These are phyloP conservation scores for Acleris cristana DNA, from an alignment of 2,888 invertebrate species.

Conservation along the genomic window DNA sequence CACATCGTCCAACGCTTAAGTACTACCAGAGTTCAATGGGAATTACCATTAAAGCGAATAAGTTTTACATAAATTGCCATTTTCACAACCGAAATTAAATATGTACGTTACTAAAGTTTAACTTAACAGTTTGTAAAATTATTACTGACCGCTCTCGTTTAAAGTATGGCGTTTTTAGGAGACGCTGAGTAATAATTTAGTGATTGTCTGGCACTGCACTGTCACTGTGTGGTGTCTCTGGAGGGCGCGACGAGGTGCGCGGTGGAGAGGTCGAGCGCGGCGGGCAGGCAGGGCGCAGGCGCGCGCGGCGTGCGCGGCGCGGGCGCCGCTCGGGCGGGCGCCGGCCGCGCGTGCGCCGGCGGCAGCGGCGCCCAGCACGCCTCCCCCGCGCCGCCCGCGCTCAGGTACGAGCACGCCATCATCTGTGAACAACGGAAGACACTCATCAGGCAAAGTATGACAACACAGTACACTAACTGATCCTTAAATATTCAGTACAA, in stretches of 20 bases:
- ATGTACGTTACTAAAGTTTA: slow-evolving; percentile 73
- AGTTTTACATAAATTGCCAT: slow-evolving; percentile 81
- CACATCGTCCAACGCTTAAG: slow-evolving; percentile 75
- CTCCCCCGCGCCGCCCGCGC: slow-evolving; percentile 63
- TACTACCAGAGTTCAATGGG: slow-evolving; percentile 68
- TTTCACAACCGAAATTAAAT: slow-evolving; percentile 84
- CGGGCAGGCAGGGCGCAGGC: slow-evolving; percentile 43
- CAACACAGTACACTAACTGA: neutral
- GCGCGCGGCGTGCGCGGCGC: slow-evolving; percentile 37
- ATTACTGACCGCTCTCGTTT: slow-evolving; percentile 54
- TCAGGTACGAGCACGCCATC: slow-evolving; percentile 82
- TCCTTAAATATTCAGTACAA: neutral
- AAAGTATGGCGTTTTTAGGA: slow-evolving; percentile 39
- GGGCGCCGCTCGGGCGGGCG: slow-evolving; percentile 29
- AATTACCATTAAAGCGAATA: slow-evolving; percentile 76
- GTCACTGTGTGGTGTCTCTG: slow-evolving; percentile 68
- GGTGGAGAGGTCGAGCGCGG: slow-evolving; percentile 70
- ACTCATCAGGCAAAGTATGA: neutral
- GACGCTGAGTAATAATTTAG: slow-evolving; percentile 62
- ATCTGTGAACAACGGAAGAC: slow-evolving; percentile 67
- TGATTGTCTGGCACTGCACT: slow-evolving; percentile 74
- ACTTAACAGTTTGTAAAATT: slow-evolving; percentile 72
- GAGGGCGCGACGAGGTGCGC: slow-evolving; percentile 51
- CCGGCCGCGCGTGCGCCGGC: slow-evolving; percentile 9
- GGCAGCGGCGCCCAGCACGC: slow-evolving; percentile 71